Evolutionary conservation across 2,888 invertebrate genomes (phyloP), one percentile per base, ranked within the genome.

Genomic region (Mesorhabditis belari): DNA sequence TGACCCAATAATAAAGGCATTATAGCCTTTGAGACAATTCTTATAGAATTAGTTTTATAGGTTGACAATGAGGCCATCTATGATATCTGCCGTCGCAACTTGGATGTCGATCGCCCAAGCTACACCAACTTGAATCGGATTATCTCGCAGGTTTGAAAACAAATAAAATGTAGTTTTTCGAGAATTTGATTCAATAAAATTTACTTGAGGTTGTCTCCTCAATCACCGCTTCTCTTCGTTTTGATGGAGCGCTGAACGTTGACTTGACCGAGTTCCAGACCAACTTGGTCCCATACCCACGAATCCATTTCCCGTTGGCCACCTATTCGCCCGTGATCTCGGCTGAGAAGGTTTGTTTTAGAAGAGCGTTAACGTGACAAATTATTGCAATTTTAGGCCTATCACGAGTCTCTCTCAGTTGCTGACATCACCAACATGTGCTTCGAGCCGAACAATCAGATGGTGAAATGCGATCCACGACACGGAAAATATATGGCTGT

Each of bases 391-490:
- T 25, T 25, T 17, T 25, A 29, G 28, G 74, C 75, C 19, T 76
- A 74, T 62, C 77, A 76, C 65, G 73, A 76, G 62, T 62, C 67
- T 28, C 65, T 76, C 24, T 70, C 69, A 17, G 72, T 82, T 21
- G 76, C 61, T 56, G 92, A 93, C 83, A 92, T 93, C 83, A 94
- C 93, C 90, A 92, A 82, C 90, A 92, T 91, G 50, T 92, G 92
- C 84, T 65, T 89, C 88, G 25, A 91, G 87, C 82, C 89, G 79
- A 87, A 88, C 74, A 90, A 90, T 52, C 76, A 76, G 63, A 80
- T 80, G 80, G 81, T 81, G 12, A 81, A 83, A 90, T 91, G 82
- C 82, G 82, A 82, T 65, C 82, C 82, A 5, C 69, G 81, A 6
- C 75, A 79, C 65, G 82, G 82, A 49, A 84, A 85, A 70, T 84